phyloP scores from a whole-genome alignment of 2,113 vertebrate genomes.

The Actenoides lindsayi region DNA sequence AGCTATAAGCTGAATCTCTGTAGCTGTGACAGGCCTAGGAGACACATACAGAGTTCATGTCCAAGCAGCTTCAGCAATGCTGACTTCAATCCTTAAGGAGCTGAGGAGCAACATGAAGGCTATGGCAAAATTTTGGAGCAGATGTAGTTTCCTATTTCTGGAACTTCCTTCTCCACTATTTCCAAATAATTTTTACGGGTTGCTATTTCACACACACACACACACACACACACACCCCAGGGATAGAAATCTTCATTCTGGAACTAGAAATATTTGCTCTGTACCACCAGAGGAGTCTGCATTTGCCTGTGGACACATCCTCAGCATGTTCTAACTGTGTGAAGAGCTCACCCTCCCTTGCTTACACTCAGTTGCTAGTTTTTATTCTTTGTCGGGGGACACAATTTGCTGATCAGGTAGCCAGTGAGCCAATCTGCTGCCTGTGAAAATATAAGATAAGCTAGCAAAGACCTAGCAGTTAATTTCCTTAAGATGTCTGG shows the following conservation, averaged over 20 bases:
- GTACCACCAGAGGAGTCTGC: background rate
- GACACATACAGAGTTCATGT: background rate
- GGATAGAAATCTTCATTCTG: background rate
- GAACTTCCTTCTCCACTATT: background rate
- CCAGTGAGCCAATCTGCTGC: background rate
- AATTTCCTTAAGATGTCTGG: background rate
- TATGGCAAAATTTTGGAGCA: background rate
- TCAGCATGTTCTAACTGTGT: background rate
- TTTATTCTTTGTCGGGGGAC: background rate
- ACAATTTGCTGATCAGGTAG: background rate
- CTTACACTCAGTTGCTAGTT: background rate
- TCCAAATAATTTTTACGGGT: background rate
- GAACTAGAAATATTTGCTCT: background rate
- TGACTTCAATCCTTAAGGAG: background rate
- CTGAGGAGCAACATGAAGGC: background rate
- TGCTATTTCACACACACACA: background rate
- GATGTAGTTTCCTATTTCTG: background rate
- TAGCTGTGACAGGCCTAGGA: background rate
- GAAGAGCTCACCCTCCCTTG: background rate
- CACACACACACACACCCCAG: too few species aligned
- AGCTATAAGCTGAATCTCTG: background rate
- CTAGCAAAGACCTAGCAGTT: background rate
- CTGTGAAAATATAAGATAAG: background rate
- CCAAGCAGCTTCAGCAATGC: background rate
- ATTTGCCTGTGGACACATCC: background rate